These are phyloP conservation scores for Ceryle rudis DNA, from an alignment of 2,797 vertebrate species.

Conservation along the genomic window DNA sequence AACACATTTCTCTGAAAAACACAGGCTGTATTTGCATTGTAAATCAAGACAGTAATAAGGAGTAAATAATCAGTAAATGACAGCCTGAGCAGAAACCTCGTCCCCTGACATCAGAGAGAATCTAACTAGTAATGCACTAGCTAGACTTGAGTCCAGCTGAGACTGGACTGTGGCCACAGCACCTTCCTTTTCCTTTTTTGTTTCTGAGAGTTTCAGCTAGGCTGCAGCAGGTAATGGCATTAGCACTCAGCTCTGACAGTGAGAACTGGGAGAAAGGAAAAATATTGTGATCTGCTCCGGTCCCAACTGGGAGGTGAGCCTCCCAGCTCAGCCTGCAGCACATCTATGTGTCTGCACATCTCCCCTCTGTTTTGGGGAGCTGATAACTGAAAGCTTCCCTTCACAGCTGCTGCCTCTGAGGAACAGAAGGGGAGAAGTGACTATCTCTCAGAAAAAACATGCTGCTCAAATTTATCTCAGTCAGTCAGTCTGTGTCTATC, in stretches of 20 bases:
- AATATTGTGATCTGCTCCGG: fast-evolving
- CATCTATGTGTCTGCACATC: fast-evolving
- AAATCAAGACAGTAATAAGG: not conserved
- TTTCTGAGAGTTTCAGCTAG: not conserved
- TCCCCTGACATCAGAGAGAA: fast-evolving
- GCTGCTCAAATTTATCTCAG: not conserved
- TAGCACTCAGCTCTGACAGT: not conserved
- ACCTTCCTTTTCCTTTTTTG: not conserved
- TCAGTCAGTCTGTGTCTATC: not conserved
- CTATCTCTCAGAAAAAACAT: not conserved
- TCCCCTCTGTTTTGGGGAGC: fast-evolving
- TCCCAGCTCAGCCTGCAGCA: not conserved
- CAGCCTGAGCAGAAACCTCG: not conserved
- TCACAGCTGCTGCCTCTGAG: not conserved
- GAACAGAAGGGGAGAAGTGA: not conserved
- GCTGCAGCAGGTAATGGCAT: not conserved
- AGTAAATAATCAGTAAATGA: not conserved
- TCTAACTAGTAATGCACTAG: fast-evolving
- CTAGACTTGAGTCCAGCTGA: not conserved
- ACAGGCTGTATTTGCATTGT: not conserved
- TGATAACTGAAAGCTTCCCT: not conserved
- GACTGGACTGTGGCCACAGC: not conserved
- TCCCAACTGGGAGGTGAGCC: not conserved
- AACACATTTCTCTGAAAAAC: not conserved
- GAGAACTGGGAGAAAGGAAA: not conserved